Base-by-base conservation (phyloP, 2,797 vertebrate species). In the Melanotaenia trifasciata region DNA sequence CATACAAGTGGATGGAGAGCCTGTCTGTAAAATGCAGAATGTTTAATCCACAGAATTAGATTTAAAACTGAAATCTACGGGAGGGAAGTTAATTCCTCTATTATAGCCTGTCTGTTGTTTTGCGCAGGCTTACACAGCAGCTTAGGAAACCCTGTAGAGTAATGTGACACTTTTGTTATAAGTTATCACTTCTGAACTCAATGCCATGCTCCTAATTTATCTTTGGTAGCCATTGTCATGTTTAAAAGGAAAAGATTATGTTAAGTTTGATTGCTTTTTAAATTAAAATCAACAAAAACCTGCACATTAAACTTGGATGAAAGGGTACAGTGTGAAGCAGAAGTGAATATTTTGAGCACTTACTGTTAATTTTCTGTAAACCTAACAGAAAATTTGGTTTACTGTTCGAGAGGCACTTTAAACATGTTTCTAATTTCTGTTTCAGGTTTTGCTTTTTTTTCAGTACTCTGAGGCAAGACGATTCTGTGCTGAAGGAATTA, bases 121-220 rank as follows among this genome's bases (percentile, higher is more conserved):
- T 58, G 2, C 59, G 4, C 5, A 10, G 13, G 56, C 30, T 36
- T 64, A 35, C 72, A 73, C 58, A 72, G 67, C 80, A 72, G 35
- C 67, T 81, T 76, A 22, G 75, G 24, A 73, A 69, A 67, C 65
- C 68, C 59, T 58, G 56, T 65, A 33, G 56, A 63, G 69, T 35
- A 58, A 58, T 24, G n/a, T 51, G 9, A 24, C 50, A 51, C 50
- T 14, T 54, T 28, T 26, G 51, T 26, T 26, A 14, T 9, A 16
- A 13, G 51, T 26, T 26, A 30, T 56, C 53, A 56, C 26, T 56
- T 56, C 24, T 56, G n/a, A 26, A 11, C 51, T 24, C 26, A 26
- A 5, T 53, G 14, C 14, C 24, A 13, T 26, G 24, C 11, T 24
- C 11, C 24, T 26, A 26, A 24, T 53, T 51, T 53, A 26, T 26